Evolutionary conservation across 2,888 invertebrate species (phyloP), one percentile per base, ranked within the genome.

Genomic region (Noctua janthina): DNA sequence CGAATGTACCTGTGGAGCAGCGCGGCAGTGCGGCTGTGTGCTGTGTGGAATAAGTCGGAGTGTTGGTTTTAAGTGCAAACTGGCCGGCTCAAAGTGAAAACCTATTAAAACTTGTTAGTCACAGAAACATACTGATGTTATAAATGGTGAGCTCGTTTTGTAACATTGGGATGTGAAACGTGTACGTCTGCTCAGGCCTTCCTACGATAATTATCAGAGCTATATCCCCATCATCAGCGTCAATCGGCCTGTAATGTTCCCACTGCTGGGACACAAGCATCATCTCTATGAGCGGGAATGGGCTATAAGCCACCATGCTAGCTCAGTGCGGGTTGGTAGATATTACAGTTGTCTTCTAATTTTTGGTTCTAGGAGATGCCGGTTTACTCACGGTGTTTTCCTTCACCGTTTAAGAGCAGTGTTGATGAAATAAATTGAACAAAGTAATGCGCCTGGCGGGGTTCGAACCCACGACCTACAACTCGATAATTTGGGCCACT

Each of bases 31-130:
- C 4, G 20, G 17, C 23, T 35, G n/a, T 46, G 59, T 13, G 23
- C 23, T 64, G 39, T 29, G 72, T 13, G 67, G 43, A 56, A 67
- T 66, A 79, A 83, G 79, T 75, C 51, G 1, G 20, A 43, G 54
- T 66, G 73, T 73, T 78, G 56, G 82, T 70, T 77, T 59, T 59
- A 70, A 73, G 80, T 84, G 79, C 64, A 62, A 78, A 83, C 87
- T 81, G 66, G 49, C 59, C 76, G 3, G n/a, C 64, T 78, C 79
- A 67, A 72, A 86, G 66, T 71, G 71, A 54, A 74, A 78, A 80
- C 67, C 76, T 78, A 80, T 84, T 77, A 64, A 71, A 84, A 84
- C 69, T 84, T 84, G 74, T 79, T 67, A 67, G n/a, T 51, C 62
- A 39, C 68, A 68, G 82, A 68, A 54, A 73, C 68, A 67, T 68